Percentiles rank a stretch among this genome's conserved stretches.
These are phyloP conservation scores for Micromys minutus DNA, from an alignment of 2,113 vertebrate genomes.

Conservation along the genomic window DNA sequence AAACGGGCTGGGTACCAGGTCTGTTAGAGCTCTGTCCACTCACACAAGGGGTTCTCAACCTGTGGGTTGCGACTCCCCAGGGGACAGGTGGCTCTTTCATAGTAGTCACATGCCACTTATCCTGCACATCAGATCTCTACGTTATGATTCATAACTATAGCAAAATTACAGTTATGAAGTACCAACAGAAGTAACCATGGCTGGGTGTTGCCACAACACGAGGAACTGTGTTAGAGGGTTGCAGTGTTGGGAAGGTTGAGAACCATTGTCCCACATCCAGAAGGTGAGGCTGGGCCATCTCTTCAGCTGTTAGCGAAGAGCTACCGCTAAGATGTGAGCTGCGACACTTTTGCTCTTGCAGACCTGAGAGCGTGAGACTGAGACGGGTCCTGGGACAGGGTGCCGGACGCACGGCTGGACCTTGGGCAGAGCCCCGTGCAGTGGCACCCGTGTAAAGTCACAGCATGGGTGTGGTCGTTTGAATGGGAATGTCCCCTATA, in stretches of 20 bases:
- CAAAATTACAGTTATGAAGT: neutral
- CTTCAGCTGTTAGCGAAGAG: neutral
- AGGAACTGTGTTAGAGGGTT: neutral
- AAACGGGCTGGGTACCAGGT: neutral
- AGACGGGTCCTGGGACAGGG: neutral
- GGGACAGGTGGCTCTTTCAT: no score
- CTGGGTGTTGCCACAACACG: neutral
- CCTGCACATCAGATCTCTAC: neutral
- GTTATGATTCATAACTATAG: neutral
- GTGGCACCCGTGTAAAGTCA: neutral
- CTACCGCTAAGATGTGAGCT: neutral
- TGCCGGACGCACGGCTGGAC: fast-evolving
- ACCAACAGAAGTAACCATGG: neutral
- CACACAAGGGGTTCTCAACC: neutral
- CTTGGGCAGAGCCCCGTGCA: neutral
- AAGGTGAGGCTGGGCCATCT: neutral
- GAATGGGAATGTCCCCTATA: neutral
- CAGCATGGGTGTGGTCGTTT: neutral
- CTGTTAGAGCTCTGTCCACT: neutral
- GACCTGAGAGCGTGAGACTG: neutral
- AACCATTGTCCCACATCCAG: neutral
- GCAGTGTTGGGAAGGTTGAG: neutral
- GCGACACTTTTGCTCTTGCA: neutral
- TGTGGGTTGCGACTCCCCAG: neutral
- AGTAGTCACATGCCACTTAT: neutral